Conservation (phyloP, 2,113 vertebrate genomes). For the Muntiacus reevesi region DNA sequence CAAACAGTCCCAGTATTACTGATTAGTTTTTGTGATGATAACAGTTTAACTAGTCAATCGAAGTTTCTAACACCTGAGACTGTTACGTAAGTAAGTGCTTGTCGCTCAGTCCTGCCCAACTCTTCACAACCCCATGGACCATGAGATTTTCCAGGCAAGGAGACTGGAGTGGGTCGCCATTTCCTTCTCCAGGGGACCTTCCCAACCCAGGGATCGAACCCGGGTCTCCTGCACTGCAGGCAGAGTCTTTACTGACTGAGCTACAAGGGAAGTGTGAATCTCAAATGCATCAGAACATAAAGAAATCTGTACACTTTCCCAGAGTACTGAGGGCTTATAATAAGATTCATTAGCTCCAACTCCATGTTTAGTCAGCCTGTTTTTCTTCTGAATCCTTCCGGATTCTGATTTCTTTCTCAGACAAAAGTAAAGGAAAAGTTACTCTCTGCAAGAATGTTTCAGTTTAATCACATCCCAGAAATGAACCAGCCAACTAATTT, state of each 20-base stretch:
- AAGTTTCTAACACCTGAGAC: not conserved
- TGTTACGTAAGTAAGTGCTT: not conserved
- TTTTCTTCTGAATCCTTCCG: not conserved
- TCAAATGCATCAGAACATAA: not conserved
- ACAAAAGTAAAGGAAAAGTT: not conserved
- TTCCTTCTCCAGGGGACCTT: not conserved
- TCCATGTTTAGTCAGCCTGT: not conserved
- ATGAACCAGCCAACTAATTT: not conserved
- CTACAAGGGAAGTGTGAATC: not conserved
- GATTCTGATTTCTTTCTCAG: not conserved
- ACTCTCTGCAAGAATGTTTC: not conserved
- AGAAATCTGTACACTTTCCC: not conserved
- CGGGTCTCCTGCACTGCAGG: not conserved
- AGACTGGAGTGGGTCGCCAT: not conserved
- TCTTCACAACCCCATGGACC: no score
- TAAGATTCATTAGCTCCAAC: not conserved
- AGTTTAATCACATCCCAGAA: not conserved
- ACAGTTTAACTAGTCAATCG: not conserved
- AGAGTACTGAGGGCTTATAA: not conserved
- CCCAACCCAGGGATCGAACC: not conserved
- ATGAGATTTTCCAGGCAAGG: no score
- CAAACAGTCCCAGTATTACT: not conserved
- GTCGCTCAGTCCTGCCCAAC: rapidly evolving
- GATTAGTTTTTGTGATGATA: not conserved
- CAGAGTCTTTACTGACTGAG: not conserved